Conservation (phyloP, 2,797 vertebrate species). For the Anisognathus igniventris region DNA sequence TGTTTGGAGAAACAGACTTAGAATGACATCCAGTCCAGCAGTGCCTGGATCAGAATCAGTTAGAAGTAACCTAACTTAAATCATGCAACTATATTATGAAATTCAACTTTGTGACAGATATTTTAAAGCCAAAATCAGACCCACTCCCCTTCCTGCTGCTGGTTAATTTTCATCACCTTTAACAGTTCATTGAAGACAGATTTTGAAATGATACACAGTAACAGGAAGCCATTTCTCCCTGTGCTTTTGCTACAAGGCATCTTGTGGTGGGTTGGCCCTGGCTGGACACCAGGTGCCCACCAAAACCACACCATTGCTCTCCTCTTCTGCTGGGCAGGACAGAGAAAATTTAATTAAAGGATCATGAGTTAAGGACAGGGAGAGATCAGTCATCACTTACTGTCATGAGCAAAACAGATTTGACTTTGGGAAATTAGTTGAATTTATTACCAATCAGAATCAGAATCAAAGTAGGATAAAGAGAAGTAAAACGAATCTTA, state of each 20-base stretch:
- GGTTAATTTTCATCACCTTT: background rate
- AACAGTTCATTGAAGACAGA: background rate
- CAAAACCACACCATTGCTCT: accelerated
- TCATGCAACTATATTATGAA: background rate
- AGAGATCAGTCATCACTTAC: background rate
- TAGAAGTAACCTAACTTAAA: background rate
- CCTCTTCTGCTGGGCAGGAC: background rate
- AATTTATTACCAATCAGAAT: background rate
- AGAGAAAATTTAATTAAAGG: background rate
- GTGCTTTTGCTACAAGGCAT: background rate
- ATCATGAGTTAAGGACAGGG: background rate
- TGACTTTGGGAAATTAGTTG: background rate
- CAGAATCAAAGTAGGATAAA: background rate
- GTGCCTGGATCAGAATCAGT: background rate
- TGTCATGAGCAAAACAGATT: background rate
- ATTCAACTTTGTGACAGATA: background rate
- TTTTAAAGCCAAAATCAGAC: background rate
- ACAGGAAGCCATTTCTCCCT: background rate
- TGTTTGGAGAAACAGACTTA: background rate
- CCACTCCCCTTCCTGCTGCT: background rate
- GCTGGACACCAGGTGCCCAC: background rate
- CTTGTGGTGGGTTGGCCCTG: background rate
- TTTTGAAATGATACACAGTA: background rate
- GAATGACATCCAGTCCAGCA: background rate
- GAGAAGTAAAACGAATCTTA: background rate